Percentiles rank a stretch among this genome's conserved stretches.
These are phyloP conservation scores for Pogonocherus hispidulus DNA, from an alignment of 2,888 invertebrate genomes.

Conservation along the genomic window DNA sequence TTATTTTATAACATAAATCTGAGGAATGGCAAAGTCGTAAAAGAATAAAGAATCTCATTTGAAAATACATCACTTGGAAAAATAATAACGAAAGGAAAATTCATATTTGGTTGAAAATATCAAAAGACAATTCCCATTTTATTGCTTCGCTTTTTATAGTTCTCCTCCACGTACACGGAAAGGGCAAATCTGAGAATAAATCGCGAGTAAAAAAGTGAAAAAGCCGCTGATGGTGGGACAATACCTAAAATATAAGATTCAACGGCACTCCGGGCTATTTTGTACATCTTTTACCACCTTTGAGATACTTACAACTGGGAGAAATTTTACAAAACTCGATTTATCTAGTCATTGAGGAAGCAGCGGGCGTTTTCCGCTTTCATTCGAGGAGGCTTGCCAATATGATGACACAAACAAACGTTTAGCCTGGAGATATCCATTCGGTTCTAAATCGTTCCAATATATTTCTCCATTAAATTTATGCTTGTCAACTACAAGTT, in stretches of 20 bases:
- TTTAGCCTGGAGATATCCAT: slow-evolving; percentile 58
- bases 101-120: slow-evolving; percentile 56
- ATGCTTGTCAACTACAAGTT: slow-evolving; percentile 59
- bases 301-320: slow-evolving; percentile 26
- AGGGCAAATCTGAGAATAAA: slow-evolving; percentile 48
- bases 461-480: slow-evolving; percentile 55
- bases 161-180: slow-evolving; percentile 48
- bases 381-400: slow-evolving; percentile 45
- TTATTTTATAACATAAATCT: slow-evolving; percentile 40
- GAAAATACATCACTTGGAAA: slow-evolving; percentile 52
- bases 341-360: slow-evolving; percentile 30
- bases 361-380: slow-evolving; percentile 19
- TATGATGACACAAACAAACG: slow-evolving; percentile 59
- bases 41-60: slow-evolving; percentile 51
- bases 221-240: slow-evolving; percentile 14
- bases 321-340: slow-evolving; percentile 21
- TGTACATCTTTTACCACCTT: slow-evolving; percentile 37
- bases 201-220: slow-evolving; percentile 34
- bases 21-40: slow-evolving; percentile 41
- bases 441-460: slow-evolving; percentile 55
- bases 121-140: slow-evolving; percentile 56
- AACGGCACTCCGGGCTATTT: slow-evolving; percentile 26
- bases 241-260: slow-evolving; percentile 9
- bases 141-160: slow-evolving; percentile 55
- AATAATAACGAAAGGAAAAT: slow-evolving; percentile 54